Percentiles rank a stretch among this genome's conserved stretches.
These are phyloP conservation scores for Fragum whitleyi DNA, from an alignment of 2,888 invertebrate genomes.

Conservation along the genomic window DNA sequence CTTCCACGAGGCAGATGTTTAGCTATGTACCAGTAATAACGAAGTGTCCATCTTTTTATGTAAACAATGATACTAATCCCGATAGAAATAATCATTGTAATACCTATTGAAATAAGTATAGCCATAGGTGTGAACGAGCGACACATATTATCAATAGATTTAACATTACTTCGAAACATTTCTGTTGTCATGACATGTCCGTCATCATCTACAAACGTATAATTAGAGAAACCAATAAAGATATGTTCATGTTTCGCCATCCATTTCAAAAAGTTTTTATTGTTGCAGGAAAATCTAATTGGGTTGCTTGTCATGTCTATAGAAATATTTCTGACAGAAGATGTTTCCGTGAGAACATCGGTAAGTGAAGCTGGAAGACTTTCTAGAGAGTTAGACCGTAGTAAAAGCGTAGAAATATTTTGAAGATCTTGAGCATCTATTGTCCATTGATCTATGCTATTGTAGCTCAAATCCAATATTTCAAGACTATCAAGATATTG, in stretches of 20 bases:
- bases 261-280: constrained; percentile 31
- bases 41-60: background rate
- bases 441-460: constrained; percentile 5
- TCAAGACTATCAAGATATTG: background rate
- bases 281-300: constrained; percentile 18
- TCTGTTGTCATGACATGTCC: background rate
- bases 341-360: background rate
- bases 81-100: constrained; percentile 30
- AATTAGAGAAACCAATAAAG: constrained; percentile 14
- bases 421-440: constrained; percentile 10
- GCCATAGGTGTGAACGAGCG: background rate
- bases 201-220: constrained; percentile 15
- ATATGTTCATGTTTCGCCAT: constrained; percentile 14
- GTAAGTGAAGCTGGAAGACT: background rate
- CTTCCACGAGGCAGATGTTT: background rate
- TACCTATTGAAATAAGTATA: constrained; percentile 5
- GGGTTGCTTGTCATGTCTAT: constrained; percentile 37
- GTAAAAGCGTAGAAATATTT: constrained; percentile 23
- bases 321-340: background rate
- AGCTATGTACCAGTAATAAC: background rate
- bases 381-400: constrained; percentile 26
- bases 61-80: constrained; percentile 39
- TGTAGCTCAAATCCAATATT: constrained; percentile 25
- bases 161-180: background rate
- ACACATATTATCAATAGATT: constrained; percentile 10